Evolutionary conservation across 2,113 vertebrate species (phyloP).

Genomic region (Planiliza haematocheilus): DNA sequence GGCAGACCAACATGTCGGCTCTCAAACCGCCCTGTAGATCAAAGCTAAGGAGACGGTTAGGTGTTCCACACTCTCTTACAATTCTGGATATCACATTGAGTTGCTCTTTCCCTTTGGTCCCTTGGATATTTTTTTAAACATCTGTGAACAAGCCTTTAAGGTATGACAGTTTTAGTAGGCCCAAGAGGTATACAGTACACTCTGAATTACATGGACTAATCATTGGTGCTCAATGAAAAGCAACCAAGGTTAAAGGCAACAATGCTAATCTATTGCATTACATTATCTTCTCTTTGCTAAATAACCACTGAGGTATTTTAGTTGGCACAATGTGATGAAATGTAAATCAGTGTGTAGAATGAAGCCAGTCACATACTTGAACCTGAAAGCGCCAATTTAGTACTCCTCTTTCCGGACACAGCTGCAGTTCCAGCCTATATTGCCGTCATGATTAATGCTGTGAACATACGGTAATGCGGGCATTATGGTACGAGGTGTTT

Average conservation of each 20-base stretch:
- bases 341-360: constrained; percentile 44
- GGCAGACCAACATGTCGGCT: constrained; percentile 51
- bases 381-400: constrained; percentile 24
- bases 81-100: constrained; percentile 35
- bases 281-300: background rate
- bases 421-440: constrained; percentile 35
- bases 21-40: constrained; percentile 35
- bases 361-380: constrained; percentile 40
- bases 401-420: constrained; percentile 37
- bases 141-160: constrained; percentile 1
- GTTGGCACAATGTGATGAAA: constrained; percentile 39
- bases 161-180: constrained; percentile 15
- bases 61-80: constrained; percentile 35
- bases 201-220: background rate
- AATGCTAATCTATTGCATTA: background rate
- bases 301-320: background rate
- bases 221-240: constrained; percentile 31
- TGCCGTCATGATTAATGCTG: constrained; percentile 52
- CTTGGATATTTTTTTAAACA: background rate
- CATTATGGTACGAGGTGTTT: constrained; percentile 54
- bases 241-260: background rate
- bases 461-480: constrained; percentile 40
- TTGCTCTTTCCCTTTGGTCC: constrained; percentile 19
- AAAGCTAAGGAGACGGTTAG: constrained; percentile 55
- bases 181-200: background rate